Evolutionary conservation across 2,113 vertebrate genomes (phyloP), one percentile per base, ranked within the genome.

Genomic region (Phasianus colchicus): DNA sequence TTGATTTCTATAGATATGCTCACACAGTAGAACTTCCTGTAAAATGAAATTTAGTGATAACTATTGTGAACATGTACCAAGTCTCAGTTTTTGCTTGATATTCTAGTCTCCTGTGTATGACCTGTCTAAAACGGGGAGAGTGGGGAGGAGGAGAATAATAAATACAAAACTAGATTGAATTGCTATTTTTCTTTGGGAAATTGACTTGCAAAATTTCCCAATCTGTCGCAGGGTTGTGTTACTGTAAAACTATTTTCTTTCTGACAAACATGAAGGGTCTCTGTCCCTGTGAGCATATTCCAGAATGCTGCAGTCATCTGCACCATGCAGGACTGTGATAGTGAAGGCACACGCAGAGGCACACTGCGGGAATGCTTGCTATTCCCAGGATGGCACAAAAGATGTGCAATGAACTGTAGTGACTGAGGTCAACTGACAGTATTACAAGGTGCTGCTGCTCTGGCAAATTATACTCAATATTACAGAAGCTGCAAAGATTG

Each of bases 291-390:
- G 17, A 9, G 54, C 15, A 1, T n/a, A 43, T 55, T 24, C 13
- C 29, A 40, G 11, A 88, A 32, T 20, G 19, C 20, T 21, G 29
- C 14, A 21, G 18, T 14, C 52, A 6, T 36, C 27, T 43, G 36
- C 6, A 1, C 18, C 1, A 0, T 13, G 48, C 0, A 6, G 27
- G 4, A 5, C 38, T n/a, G 57, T 52, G 24, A 2, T 0, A 13
- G 47, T 5, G 58, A 60, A 72, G 52, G 29, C 17, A 9, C 11
- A 3, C 0, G 1, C 25, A 2, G 11, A 14, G 45, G 40, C 52
- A 8, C 10, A 5, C 25, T 18, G 11, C 58, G 21, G 70, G 45
- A 70, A 2, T 3, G 42, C 14, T 30, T 11, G 48, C 36, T 2
- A 3, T 15, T 14, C 22, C 24, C 88, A 11, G 57, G 30, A 30